Base-by-base conservation (phyloP, 2,797 vertebrate species). In the Gadopsis marmoratus region DNA sequence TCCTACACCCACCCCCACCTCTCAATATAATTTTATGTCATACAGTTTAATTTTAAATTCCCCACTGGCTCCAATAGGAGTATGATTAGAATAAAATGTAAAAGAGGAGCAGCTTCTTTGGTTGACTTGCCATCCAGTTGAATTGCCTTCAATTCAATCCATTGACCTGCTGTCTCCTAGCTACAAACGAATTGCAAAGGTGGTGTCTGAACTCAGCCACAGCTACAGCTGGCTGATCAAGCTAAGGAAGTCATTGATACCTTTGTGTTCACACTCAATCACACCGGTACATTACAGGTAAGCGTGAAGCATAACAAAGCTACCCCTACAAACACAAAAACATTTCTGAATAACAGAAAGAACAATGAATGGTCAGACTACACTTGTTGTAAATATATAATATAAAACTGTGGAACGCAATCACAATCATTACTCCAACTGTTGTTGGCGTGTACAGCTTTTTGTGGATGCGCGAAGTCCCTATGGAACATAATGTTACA, bases 111-210 rank as follows among this genome's bases (percentile, higher is more conserved):
- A 54, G 73, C 70, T 76, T 78, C 68, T 82, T 67, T 65, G 53
- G 71, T 81, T 71, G 48, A 86, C 69, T 80, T 70, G 58, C 61
- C 65, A 84, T 64, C 81, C 77, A 72, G 85, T 51, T 93, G 85
- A 85, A 89, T 74, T 75, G 77, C 66, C 37, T 87, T 91, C 83
- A 77, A 85, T 66, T 88, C 81, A 66, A 48, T 89, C 78, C 71
- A 89, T 87, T 84, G 92, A 94, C 83, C 83, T 91, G 81, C 85
- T 85, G 85, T 78, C 86, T 78, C 50, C 50, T 41, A 73, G 84
- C 76, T 76, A 13, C 66, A 55, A 61, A 47, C 84, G 81, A 84
- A 82, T 37, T 78, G 82, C 71, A 63, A 74, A 66, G 82, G 74
- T 83, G 72, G 78, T 21, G 47, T 82, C 83, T 81, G 71, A 83